A percentile compares a stretch with the other conserved stretches of the same genome.
Conservation (phyloP, 2,888 invertebrate species). For the Epirrita christyi region DNA sequence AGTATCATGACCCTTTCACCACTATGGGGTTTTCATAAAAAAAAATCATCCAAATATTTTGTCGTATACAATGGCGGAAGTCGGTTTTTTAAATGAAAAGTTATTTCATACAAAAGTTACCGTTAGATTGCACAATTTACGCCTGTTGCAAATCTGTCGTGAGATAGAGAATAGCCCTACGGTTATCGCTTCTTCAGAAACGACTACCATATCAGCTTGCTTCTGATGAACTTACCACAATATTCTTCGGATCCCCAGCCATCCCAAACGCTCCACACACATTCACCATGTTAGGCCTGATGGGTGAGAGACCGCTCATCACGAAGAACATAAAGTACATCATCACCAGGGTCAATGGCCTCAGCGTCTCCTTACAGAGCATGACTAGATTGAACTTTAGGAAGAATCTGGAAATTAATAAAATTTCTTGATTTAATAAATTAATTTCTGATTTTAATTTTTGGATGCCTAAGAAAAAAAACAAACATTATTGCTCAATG, state of each 20-base stretch:
- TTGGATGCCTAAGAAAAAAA: no score
- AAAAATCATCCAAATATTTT: no score
- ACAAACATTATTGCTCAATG: no score
- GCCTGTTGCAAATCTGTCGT: no score
- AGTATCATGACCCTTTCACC: no score
- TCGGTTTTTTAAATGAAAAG: no score
- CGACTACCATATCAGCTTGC: neutral
- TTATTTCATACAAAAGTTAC: no score
- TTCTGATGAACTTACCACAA: constrained; percentile 66
- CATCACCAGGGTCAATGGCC: constrained; percentile 75
- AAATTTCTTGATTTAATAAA: neutral
- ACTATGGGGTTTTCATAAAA: no score
- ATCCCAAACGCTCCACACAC: constrained; percentile 77
- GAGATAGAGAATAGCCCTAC: no score
- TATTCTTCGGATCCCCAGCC: constrained; percentile 65
- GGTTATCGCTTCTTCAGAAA: neutral
- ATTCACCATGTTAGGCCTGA: constrained; percentile 82
- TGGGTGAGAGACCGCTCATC: constrained; percentile 79
- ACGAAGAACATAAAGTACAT: constrained; percentile 79
- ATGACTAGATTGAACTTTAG: constrained; percentile 71
- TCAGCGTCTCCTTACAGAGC: constrained; percentile 78
- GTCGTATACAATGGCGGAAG: no score
- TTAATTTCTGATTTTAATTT: no score
- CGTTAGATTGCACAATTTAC: no score
- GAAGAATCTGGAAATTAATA: constrained; percentile 52